phyloP scores from a whole-genome alignment of 92 coral and sea anemone species.

The Paragorgia papillata region DNA sequence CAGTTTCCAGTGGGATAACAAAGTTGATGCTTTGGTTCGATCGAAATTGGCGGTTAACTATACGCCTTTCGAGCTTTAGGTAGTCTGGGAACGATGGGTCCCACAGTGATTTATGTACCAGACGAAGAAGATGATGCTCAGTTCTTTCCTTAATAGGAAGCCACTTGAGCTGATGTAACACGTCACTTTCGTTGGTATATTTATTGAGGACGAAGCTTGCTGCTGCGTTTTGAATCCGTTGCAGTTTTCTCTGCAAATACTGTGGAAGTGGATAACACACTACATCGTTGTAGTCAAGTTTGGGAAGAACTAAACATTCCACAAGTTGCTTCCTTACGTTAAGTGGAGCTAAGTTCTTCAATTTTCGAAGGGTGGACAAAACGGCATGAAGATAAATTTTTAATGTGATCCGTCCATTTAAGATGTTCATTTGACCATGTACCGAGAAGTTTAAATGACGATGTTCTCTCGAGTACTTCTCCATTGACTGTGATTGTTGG shows the following conservation, averaged over 20 bases:
- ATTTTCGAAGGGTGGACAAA: constrained; percentile 9
- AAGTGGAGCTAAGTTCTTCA: constrained; percentile 37
- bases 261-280: constrained; percentile 1
- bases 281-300: constrained; percentile 12
- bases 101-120: no score
- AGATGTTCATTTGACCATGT: constrained; percentile 37
- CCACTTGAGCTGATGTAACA: no score
- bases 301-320: constrained; percentile 31
- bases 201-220: constrained; percentile 30
- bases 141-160: no score
- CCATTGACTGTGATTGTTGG: constrained; percentile 28
- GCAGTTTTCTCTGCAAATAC: constrained; percentile 2
- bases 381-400: constrained; percentile 5
- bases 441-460: constrained; percentile 38
- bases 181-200: no score
- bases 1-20: no score
- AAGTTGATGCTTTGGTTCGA: no score
- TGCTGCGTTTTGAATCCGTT: constrained; percentile 29
- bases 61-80: no score
- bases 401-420: constrained; percentile 35
- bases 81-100: no score
- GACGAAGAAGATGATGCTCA: no score
- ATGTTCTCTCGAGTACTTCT: constrained; percentile 29
- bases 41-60: no score
- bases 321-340: constrained; percentile 25